Evolutionary conservation across 2,888 invertebrate species (phyloP).

Genomic region (Cremastobaeus sp.): DNA sequence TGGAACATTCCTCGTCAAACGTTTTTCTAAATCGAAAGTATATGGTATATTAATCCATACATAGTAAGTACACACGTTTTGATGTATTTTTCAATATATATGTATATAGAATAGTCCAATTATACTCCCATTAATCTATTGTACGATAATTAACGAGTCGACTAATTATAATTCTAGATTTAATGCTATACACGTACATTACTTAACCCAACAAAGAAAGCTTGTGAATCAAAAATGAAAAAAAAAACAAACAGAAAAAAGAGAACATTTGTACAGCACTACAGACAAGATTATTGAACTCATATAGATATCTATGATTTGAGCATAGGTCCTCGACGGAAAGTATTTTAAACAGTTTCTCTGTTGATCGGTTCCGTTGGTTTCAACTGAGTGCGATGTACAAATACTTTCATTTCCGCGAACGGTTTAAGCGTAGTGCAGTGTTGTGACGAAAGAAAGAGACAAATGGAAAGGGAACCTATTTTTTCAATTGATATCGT

Average conservation of each 20-base stretch:
- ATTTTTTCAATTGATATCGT: slow-evolving; percentile 36
- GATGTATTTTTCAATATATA: slow-evolving; percentile 62
- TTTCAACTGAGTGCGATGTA: slow-evolving; percentile 25
- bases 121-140: slow-evolving; percentile 51
- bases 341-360: slow-evolving; percentile 62
- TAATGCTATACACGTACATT: slow-evolving; percentile 24
- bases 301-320: slow-evolving; percentile 27
- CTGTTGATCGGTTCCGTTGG: slow-evolving; percentile 8
- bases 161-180: slow-evolving; percentile 43
- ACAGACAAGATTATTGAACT: slow-evolving; percentile 13
- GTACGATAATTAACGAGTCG: slow-evolving; percentile 43
- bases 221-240: slow-evolving; percentile 44
- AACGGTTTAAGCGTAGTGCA: no score
- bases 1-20: slow-evolving; percentile 62
- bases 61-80: slow-evolving; percentile 55
- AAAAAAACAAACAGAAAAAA: slow-evolving; percentile 30
- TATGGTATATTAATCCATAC: slow-evolving; percentile 58
- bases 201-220: slow-evolving; percentile 19
- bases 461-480: slow-evolving; percentile 2
- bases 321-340: slow-evolving; percentile 47
- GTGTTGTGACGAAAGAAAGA: slow-evolving; percentile 2
- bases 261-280: slow-evolving; percentile 45
- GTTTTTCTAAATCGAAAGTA: slow-evolving; percentile 63
- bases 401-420: slow-evolving; percentile 19
- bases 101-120: slow-evolving; percentile 59